These are phyloP conservation scores for Drosophila dives DNA, from an alignment of 2,888 invertebrate genomes.

Conservation along the genomic window DNA sequence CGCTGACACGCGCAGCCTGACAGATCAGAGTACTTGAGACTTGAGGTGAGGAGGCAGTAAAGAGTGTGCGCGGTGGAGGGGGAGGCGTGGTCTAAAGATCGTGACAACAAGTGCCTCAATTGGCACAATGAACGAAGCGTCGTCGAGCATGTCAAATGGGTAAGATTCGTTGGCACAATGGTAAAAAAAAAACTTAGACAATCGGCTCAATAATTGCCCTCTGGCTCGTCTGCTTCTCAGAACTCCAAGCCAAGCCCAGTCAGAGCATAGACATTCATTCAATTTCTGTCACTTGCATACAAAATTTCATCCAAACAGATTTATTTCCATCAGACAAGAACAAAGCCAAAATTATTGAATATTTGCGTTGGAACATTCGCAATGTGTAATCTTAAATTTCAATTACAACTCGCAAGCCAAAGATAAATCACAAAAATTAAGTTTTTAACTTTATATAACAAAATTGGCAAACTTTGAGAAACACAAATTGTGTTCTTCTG, in stretches of 20 bases:
- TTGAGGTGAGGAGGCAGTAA: not conserved
- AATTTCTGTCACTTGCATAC: slow-evolving; percentile 10
- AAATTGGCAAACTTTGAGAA: not conserved
- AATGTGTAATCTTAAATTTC: not conserved
- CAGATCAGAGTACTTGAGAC: not conserved
- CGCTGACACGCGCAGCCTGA: slow-evolving; percentile 61
- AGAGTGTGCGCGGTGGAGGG: not conserved
- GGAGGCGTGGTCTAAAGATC: slow-evolving; percentile 28
- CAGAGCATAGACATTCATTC: not conserved
- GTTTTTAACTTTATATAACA: not conserved
- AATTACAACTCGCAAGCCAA: not conserved
- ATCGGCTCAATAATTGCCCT: slow-evolving; percentile 33
- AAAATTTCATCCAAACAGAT: slow-evolving; percentile 22
- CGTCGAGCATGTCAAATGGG: slow-evolving; percentile 12
- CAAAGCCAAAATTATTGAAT: not conserved
- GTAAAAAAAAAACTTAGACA: slow-evolving; percentile 21
- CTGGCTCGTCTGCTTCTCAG: slow-evolving; percentile 35
- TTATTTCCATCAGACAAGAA: not conserved
- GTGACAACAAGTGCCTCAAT: slow-evolving; percentile 63
- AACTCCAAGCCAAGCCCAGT: slow-evolving; percentile 9
- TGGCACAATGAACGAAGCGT: slow-evolving; percentile 40
- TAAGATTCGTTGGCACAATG: slow-evolving; percentile 19
- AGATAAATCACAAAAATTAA: not conserved
- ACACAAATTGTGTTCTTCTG: not conserved
- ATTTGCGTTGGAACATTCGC: no score